Percentiles rank a stretch among this genome's conserved stretches.
These are phyloP conservation scores for Struthidea cinerea DNA, from an alignment of 2,113 vertebrate genomes.

Conservation along the genomic window DNA sequence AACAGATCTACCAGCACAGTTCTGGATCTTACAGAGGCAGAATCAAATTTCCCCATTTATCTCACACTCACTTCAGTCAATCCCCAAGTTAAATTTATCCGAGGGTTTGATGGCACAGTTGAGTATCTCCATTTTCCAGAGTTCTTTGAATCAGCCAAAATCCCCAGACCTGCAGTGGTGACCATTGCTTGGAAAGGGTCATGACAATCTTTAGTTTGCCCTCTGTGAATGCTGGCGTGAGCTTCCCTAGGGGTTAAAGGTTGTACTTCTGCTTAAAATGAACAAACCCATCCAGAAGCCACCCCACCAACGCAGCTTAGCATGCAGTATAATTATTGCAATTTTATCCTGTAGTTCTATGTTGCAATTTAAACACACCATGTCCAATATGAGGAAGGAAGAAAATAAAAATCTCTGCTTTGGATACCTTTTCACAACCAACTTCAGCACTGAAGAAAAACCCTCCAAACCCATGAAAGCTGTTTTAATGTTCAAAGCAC, in stretches of 20 bases:
- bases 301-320: neutral
- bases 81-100: neutral
- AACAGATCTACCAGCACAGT: neutral
- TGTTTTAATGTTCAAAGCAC: neutral
- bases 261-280: neutral
- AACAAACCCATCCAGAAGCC: neutral
- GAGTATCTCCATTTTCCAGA: neutral
- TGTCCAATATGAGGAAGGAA: neutral
- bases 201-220: neutral
- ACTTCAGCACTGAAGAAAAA: neutral
- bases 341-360: neutral
- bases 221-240: neutral
- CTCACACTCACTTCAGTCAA: neutral
- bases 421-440: neutral
- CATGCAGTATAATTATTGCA: too few relatives aligned
- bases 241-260: neutral
- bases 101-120: neutral
- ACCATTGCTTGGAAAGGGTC: neutral
- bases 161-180: accelerated
- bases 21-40: neutral
- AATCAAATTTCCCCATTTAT: neutral
- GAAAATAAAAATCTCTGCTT: neutral
- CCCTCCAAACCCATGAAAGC: neutral
- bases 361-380: neutral
- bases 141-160: neutral